phyloP scores from a whole-genome alignment of 2,888 invertebrate genomes.

The Hypomecis punctinalis region DNA sequence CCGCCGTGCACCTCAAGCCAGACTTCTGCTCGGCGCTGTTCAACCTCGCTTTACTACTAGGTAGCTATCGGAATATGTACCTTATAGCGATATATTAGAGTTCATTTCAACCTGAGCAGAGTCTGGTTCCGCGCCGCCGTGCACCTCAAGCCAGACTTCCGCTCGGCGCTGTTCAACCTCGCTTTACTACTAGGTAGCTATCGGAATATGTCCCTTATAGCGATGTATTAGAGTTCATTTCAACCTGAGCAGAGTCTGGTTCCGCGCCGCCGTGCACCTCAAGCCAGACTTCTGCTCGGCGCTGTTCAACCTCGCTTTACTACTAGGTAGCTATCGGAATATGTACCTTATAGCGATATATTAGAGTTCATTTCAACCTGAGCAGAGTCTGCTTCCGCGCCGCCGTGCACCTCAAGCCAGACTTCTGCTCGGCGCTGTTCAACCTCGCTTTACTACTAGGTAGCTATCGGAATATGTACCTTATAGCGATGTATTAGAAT shows the following conservation, averaged over 20 bases:
- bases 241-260: conserved; percentile 97
- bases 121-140: conserved; percentile 95
- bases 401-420: conserved; percentile 94
- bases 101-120: too few relatives aligned
- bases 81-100: too few relatives aligned
- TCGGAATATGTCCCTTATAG: too few relatives aligned
- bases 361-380: too few relatives aligned
- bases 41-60: conserved; percentile 93
- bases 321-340: conserved; percentile 81
- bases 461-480: background rate
- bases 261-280: conserved; percentile 93
- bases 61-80: too few relatives aligned
- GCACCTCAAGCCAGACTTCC: conserved; percentile 94
- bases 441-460: conserved; percentile 93
- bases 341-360: too few relatives aligned
- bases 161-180: conserved; percentile 97
- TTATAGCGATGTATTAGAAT: too few relatives aligned
- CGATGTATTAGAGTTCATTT: too few relatives aligned
- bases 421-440: conserved; percentile 97
- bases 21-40: conserved; percentile 97
- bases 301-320: conserved; percentile 95
- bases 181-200: conserved; percentile 88
- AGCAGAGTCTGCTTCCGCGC: conserved; percentile 96
- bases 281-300: conserved; percentile 97
- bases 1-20: conserved; percentile 93